These are phyloP conservation scores for Gymnorhina tibicen DNA, from an alignment of 2,113 vertebrate genomes.

Conservation along the genomic window DNA sequence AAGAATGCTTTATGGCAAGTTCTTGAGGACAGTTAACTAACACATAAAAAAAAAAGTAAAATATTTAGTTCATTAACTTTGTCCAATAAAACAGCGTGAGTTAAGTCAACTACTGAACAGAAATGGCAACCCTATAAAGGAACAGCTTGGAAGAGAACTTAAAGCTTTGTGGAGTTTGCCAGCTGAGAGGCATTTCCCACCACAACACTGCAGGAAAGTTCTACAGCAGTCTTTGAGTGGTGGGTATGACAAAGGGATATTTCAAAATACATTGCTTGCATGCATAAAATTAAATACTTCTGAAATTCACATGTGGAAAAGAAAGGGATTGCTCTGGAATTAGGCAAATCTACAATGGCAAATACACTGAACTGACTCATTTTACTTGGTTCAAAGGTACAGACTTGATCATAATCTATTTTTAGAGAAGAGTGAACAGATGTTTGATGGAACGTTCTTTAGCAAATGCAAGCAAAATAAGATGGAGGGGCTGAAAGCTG, in stretches of 20 bases:
- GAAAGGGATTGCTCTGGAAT: background rate
- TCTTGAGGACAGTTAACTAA: background rate
- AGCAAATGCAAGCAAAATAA: background rate
- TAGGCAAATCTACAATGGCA: background rate
- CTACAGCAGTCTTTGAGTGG: background rate
- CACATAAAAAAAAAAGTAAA: background rate
- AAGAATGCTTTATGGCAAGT: background rate
- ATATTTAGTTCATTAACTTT: background rate
- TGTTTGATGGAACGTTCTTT: background rate
- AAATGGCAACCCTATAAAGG: background rate
- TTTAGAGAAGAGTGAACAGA: slow-evolving; percentile 20
- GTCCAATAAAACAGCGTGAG: background rate
- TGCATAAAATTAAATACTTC: background rate
- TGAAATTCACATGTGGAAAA: background rate
- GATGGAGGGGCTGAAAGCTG: background rate
- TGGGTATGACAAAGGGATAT: background rate
- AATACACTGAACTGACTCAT: background rate
- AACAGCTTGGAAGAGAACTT: background rate
- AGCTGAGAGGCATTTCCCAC: background rate
- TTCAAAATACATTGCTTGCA: background rate
- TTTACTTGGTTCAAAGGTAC: background rate
- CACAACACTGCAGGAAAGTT: background rate
- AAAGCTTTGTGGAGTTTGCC: background rate
- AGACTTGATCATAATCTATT: background rate
- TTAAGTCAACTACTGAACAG: background rate